Conservation (phyloP, 35 echinoderm and acorn worm species). For the Apostichopus californicus region DNA sequence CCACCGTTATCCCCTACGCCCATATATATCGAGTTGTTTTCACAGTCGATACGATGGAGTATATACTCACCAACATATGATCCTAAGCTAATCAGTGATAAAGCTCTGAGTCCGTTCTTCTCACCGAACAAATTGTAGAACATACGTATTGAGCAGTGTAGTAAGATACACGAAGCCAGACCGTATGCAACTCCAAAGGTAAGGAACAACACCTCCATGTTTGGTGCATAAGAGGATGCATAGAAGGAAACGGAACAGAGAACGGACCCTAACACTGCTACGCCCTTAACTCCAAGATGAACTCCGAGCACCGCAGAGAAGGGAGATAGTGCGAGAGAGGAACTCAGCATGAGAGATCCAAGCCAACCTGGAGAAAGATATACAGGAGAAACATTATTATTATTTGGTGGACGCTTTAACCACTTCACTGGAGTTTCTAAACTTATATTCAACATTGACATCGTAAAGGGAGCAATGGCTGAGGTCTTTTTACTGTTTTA, state of each 20-base stretch:
- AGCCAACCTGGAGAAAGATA: background rate
- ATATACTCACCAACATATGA: background rate
- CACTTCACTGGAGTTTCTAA: too few relatives aligned
- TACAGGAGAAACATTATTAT: too few relatives aligned
- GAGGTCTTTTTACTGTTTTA: too few relatives aligned
- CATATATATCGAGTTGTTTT: too few relatives aligned
- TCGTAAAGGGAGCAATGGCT: too few relatives aligned
- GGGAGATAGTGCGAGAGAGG: background rate
- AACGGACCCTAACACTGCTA: background rate
- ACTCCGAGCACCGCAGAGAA: background rate
- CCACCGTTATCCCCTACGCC: too few relatives aligned
- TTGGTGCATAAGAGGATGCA: background rate
- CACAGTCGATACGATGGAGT: too few relatives aligned
- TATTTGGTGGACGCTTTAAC: too few relatives aligned
- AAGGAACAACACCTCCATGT: background rate
- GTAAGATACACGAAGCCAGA: background rate
- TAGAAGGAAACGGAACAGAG: conserved; percentile 1
- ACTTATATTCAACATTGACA: too few relatives aligned
- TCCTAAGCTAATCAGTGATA: background rate
- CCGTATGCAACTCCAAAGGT: conserved; percentile 18
- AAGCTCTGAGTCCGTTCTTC: background rate
- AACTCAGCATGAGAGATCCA: conserved; percentile 6
- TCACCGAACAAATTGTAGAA: background rate
- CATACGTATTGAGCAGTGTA: conserved; percentile 5
- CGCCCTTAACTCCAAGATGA: background rate